A percentile compares a stretch with the other conserved stretches of the same genome.
Conservation (phyloP, 2,888 invertebrate species). For the Mechanitis messenoides region DNA sequence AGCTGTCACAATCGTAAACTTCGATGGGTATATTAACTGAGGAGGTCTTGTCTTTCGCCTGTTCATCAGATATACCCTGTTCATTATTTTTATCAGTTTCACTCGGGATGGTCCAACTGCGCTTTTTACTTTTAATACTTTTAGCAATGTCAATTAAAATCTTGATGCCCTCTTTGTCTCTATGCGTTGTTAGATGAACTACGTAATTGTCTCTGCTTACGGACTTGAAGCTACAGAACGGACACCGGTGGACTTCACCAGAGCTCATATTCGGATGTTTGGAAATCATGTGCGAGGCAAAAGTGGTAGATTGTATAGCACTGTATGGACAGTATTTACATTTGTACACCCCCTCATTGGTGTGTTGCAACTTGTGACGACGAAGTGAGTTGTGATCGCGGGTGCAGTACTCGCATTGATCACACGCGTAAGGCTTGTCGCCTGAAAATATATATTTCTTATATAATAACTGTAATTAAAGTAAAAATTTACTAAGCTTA, state of each 20-base stretch:
- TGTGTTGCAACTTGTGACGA: constrained; percentile 86
- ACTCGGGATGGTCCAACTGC: constrained; percentile 67
- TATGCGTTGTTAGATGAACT: constrained; percentile 72
- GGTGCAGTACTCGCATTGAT: constrained; percentile 82
- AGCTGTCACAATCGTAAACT: constrained; percentile 64
- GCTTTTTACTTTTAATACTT: constrained; percentile 46
- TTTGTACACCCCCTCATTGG: constrained; percentile 84
- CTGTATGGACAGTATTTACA: constrained; percentile 88
- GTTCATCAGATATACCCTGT: constrained; percentile 34
- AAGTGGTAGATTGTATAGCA: constrained; percentile 87
- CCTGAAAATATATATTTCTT: constrained; percentile 54
- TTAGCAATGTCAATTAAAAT: constrained; percentile 57
- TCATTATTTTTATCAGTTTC: constrained; percentile 44
- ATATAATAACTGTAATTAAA: too few relatives aligned
- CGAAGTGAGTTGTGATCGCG: constrained; percentile 89
- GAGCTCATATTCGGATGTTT: constrained; percentile 84
- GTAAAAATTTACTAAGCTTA: too few relatives aligned
- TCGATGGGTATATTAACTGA: constrained; percentile 63
- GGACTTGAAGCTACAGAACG: constrained; percentile 78
- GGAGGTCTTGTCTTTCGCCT: constrained; percentile 40
- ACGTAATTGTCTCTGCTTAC: constrained; percentile 79
- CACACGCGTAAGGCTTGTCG: constrained; percentile 87
- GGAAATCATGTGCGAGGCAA: constrained; percentile 85
- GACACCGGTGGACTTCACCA: constrained; percentile 78
- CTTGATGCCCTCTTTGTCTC: constrained; percentile 64